These are phyloP conservation scores for Forbesichthys papilliferus DNA, from an alignment of 2,113 vertebrate species.

Conservation along the genomic window DNA sequence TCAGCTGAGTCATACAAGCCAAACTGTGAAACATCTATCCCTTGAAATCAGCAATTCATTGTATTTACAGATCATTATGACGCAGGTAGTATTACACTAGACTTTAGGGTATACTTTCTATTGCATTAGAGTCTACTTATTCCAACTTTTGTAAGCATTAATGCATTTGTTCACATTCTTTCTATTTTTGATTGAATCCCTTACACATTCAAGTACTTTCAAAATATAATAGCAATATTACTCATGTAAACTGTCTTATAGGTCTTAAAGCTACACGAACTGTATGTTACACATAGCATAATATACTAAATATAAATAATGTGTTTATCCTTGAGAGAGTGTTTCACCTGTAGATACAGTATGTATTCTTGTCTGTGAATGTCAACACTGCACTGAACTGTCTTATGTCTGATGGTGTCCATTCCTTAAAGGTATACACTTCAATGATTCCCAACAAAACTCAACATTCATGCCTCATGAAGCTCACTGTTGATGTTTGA, in stretches of 20 bases:
- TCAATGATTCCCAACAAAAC: too few relatives aligned
- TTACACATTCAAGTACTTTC: background rate
- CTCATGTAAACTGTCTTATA: too few relatives aligned
- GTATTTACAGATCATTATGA: background rate
- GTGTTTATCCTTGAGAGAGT: background rate
- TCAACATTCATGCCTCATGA: too few relatives aligned
- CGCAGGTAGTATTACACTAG: conserved; percentile 8
- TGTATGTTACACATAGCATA: background rate
- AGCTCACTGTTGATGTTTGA: too few relatives aligned
- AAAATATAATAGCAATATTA: background rate
- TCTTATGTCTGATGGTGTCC: too few relatives aligned
- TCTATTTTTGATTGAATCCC: conserved; percentile 6
- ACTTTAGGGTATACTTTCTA: conserved; percentile 7
- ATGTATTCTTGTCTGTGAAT: too few relatives aligned
- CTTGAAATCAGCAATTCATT: too few relatives aligned
- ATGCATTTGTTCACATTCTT: conserved; percentile 36
- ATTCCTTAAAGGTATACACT: too few relatives aligned
- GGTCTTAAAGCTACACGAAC: too few relatives aligned
- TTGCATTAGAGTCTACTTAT: too few relatives aligned
- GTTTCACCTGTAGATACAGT: too few relatives aligned
- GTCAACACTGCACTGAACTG: too few relatives aligned
- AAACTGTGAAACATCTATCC: background rate
- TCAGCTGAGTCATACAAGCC: conserved; percentile 10
- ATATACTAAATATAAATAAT: background rate
- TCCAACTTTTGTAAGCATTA: conserved; percentile 18